Evolutionary conservation across 1,140 invertebrate species (phyloP), one percentile per base, ranked within the genome.

Genomic region (Platorchestia sp.): DNA sequence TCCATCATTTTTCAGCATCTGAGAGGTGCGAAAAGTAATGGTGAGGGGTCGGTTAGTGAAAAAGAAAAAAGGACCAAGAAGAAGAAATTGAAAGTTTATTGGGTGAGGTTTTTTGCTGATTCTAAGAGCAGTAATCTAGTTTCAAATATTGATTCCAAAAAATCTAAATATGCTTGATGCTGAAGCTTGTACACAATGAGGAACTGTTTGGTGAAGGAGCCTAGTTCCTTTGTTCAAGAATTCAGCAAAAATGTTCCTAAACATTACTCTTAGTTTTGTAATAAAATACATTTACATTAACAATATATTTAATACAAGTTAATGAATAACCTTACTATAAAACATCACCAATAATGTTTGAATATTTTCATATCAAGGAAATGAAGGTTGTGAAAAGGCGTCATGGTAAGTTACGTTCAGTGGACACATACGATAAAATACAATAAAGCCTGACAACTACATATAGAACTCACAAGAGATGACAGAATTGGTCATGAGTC

Each of bases 1-100:
- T 53, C 87, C 91, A 22, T 45, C 91, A 5, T 95, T 95, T 14
- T 95, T 51, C 41, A 96, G 95, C 96, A 96, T 95, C 96, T 96
- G 95, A 45, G 36, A 42, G 87, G 43, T n/a, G n/a, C n/a, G n/a
- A n/a, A n/a, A n/a, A n/a, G n/a, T n/a, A n/a, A n/a, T n/a, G n/a
- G 42, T 36, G 36, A 89, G 7, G 14, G 14, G 27, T 3, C 0
- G 36, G 87, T 42, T 42, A 19, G n/a, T 86, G 7, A 7, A 41
- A 7, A 86, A 40, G 86, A 89, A 89, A 89, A 42, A 42, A 42
- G n/a, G 14, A 14, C 43, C 41, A 43, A 43, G 36, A 42, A 89
- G 43, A 89, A 27, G 22, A 75, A 75, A 10, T 6, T 14, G 10
- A 27, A 5, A 42, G 87, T 41, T 6, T 42, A 89, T 89, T 89